phyloP scores from a whole-genome alignment of 2,113 vertebrate species.

The Carassius carassius region DNA sequence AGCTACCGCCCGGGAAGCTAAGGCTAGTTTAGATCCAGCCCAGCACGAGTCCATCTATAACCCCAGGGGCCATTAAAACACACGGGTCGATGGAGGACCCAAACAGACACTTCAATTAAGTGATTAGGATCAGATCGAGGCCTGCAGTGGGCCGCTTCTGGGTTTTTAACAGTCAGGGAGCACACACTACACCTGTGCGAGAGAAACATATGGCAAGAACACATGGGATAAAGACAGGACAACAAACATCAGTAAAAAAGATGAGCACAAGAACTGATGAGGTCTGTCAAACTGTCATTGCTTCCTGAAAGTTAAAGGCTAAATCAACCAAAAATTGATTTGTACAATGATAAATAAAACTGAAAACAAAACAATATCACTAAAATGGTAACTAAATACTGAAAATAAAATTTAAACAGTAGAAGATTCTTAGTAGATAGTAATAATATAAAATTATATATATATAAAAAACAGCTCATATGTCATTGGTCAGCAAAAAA shows the following conservation, averaged over 20 bases:
- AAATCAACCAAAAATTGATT: no score
- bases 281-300: background rate
- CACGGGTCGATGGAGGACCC: constrained; percentile 64
- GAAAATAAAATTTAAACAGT: no score
- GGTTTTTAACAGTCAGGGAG: constrained; percentile 59
- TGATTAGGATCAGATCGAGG: constrained; percentile 73
- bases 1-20: constrained; percentile 32
- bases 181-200: constrained; percentile 70
- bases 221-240: constrained; percentile 66
- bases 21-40: constrained; percentile 29
- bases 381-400: no score
- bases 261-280: background rate
- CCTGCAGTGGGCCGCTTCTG: constrained; percentile 56
- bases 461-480: no score
- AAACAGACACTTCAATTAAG: constrained; percentile 77
- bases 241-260: constrained; percentile 14
- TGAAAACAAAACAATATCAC: no score
- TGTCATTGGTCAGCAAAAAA: no score
- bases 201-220: constrained; percentile 72
- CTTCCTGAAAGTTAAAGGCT: background rate
- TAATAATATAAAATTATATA: no score
- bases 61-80: constrained; percentile 60
- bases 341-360: no score
- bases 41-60: constrained; percentile 68
- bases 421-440: no score